Evolutionary conservation across 2,797 vertebrate genomes (phyloP).

Genomic region (Parotocinclus haroldoi): DNA sequence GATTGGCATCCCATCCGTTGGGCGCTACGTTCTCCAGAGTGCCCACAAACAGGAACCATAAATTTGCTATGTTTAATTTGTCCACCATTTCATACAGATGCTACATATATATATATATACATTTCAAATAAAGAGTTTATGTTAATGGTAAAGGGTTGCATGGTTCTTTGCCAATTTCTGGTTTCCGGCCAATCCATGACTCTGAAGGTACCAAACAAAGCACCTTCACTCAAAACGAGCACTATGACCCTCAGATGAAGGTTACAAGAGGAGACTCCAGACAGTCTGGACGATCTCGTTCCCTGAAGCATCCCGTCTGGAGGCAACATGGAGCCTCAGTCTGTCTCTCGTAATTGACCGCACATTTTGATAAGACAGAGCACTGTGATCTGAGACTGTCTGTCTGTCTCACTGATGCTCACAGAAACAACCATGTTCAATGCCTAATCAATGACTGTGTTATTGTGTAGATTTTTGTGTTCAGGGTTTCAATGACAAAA

Average conservation of each 20-base stretch:
- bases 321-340: conserved; percentile 66
- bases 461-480: too few species aligned
- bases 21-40: too few species aligned
- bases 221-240: background rate
- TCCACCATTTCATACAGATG: too few species aligned
- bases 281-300: conserved; percentile 35
- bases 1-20: too few species aligned
- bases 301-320: conserved; percentile 55
- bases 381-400: conserved; percentile 75
- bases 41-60: too few species aligned
- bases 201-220: background rate
- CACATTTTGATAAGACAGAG: conserved; percentile 75
- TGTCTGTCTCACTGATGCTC: conserved; percentile 75
- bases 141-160: too few species aligned
- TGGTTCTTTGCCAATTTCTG: too few species aligned
- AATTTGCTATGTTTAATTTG: too few species aligned
- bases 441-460: conserved; percentile 79
- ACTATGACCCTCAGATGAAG: conserved; percentile 11
- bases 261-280: conserved; percentile 33
- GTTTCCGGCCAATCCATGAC: too few species aligned
- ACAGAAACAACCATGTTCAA: conserved; percentile 73
- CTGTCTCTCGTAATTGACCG: conserved; percentile 69
- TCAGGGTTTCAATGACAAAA: too few species aligned
- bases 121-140: too few species aligned
- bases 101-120: too few species aligned